Evolutionary conservation across 2,113 vertebrate genomes (phyloP).

Genomic region (Harpagus bidentatus): DNA sequence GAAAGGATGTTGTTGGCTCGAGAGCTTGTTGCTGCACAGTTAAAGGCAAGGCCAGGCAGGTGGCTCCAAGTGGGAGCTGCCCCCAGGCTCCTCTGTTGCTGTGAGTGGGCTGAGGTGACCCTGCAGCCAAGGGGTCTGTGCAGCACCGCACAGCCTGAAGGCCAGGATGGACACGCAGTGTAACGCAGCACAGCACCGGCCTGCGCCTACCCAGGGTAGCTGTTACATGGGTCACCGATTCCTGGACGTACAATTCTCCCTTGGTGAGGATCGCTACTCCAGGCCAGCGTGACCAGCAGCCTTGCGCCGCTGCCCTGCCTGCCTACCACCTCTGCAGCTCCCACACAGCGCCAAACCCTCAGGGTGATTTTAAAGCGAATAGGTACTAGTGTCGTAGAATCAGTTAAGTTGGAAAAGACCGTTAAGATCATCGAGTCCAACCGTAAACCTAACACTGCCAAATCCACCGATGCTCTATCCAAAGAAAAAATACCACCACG

Average conservation of each 20-base stretch:
- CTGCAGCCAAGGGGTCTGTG: background rate
- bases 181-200: fast-evolving
- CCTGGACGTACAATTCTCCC: fast-evolving
- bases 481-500: background rate
- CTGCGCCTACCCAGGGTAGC: background rate
- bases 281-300: background rate
- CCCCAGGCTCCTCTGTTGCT: background rate
- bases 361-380: background rate
- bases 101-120: background rate
- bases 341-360: fast-evolving
- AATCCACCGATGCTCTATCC: background rate
- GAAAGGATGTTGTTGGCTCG: background rate
- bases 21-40: background rate
- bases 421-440: background rate
- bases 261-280: background rate
- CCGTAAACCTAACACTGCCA: background rate
- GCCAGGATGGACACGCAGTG: background rate
- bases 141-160: background rate
- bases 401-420: background rate
- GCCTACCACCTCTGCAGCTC: background rate
- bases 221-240: fast-evolving
- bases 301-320: fast-evolving
- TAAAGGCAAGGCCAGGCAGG: background rate
- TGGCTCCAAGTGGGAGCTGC: fast-evolving
- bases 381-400: background rate